Percentiles rank a stretch among this genome's conserved stretches.
phyloP scores from a whole-genome alignment of 2,888 invertebrate species.

The Cynaeus angustus region DNA sequence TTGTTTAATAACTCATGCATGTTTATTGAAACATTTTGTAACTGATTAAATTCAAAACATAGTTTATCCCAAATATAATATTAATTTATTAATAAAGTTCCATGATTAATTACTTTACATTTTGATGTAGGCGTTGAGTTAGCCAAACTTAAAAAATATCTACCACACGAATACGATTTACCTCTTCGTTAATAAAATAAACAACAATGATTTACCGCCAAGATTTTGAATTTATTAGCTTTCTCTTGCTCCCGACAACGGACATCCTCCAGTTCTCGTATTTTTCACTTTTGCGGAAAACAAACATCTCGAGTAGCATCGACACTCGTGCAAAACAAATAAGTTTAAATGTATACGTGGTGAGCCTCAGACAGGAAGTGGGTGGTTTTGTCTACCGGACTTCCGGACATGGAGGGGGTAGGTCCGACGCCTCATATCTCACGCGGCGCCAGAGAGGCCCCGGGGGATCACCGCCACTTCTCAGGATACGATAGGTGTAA shows the following conservation, averaged over 20 bases:
- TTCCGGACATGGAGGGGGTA: conserved; percentile 65
- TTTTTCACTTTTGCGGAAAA: conserved; percentile 49
- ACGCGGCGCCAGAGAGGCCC: conserved; percentile 64
- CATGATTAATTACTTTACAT: conserved; percentile 36
- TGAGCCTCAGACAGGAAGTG: conserved; percentile 59
- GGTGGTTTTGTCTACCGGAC: conserved; percentile 64
- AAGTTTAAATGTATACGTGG: conserved; percentile 61
- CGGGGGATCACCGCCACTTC: conserved; percentile 57
- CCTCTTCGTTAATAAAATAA: conserved; percentile 21
- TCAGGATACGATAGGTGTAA: conserved; percentile 60
- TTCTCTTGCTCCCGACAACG: conserved; percentile 3
- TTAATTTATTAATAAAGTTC: conserved; percentile 38
- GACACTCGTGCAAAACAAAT: conserved; percentile 62
- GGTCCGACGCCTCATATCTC: conserved; percentile 63
- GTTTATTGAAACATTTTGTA: conserved; percentile 25
- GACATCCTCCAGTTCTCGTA: conserved; percentile 12
- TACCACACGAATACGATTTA: conserved; percentile 19
- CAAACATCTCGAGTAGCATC: conserved; percentile 57
- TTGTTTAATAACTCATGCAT: conserved; percentile 22
- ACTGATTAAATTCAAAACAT: conserved; percentile 17
- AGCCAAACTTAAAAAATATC: neutral
- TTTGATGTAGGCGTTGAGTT: conserved; percentile 18
- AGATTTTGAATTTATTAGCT: conserved; percentile 24
- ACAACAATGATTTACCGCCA: conserved; percentile 22
- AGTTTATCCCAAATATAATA: conserved; percentile 26